Evolutionary conservation across 2,797 vertebrate species (phyloP), one percentile per base, ranked within the genome.

Genomic region (Orestias chungarensis): DNA sequence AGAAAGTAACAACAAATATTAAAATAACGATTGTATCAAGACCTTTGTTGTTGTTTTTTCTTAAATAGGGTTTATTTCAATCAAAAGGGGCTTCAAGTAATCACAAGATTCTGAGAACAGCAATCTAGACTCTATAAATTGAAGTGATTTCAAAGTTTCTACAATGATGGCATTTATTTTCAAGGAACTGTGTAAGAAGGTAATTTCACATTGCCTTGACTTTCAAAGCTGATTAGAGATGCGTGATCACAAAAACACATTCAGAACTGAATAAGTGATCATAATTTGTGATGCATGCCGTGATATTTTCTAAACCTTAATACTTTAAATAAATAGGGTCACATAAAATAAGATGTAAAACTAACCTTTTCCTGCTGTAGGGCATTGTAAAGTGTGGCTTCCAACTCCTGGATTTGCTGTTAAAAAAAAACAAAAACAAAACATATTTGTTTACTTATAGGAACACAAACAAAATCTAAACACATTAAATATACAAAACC

Each of bases 341-440:
- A 47, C 17, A 33, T 20, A 44, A 33, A 66, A 31, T 0, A 8
- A 6, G 6, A 57, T 20, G 74, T 14, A 50, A 65, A 33, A 50
- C 40, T 65, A 25, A 81, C 94, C n/a, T 97, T 97, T 89, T 99
- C 97, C 93, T 99, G 98, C 93, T 99, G 97, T 84, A 99, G 95
- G 78, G 98, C 95, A 83, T 99, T 99, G 93, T 99, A 99, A 86
- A 99, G 91, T 3, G 98, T 99, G 29, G 98, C 98, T 87, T 99
- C 98, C 92, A 99, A 93, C 85, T 99, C 98, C 91, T 99, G 98
- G 93, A 99, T 99, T 96, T 97, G 97, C 98, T 99, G 93, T 91
- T 71, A 73, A 92, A 49, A 75, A 33, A 25, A 80, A 3, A 73
- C 50, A 62, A 49, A 64, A 49, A 17, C 10, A 1, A 29, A 8